phyloP scores from a whole-genome alignment of 2,113 vertebrate genomes.

The Himantopus leucocephalus region DNA sequence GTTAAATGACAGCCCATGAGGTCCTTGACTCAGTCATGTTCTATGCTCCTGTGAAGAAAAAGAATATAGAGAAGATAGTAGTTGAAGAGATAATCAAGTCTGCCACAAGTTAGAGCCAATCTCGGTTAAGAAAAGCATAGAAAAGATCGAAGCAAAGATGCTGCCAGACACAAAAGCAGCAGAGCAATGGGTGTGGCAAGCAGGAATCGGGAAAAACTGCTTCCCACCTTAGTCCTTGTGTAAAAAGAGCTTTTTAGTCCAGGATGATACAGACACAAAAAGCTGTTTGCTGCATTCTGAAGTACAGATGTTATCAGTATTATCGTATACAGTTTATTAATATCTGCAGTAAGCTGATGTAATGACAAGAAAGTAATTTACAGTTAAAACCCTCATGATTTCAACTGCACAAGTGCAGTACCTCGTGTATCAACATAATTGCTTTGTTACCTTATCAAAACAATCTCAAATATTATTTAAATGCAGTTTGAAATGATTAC shows the following conservation, averaged over 20 bases:
- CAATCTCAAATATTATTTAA: not conserved
- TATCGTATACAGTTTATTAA: not conserved
- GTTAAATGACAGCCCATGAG: not conserved
- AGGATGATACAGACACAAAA: not conserved
- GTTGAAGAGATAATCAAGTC: not conserved
- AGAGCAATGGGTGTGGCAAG: not conserved
- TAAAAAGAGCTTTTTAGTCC: not conserved
- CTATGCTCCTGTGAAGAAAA: not conserved
- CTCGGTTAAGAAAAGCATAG: not conserved
- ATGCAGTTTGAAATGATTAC: not conserved
- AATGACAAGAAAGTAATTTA: not conserved
- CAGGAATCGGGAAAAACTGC: not conserved
- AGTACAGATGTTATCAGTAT: not conserved
- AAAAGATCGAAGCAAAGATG: not conserved
- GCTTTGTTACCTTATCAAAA: not conserved
- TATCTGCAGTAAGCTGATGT: not conserved
- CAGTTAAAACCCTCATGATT: not conserved
- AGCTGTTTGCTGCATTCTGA: not conserved
- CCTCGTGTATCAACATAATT: not conserved
- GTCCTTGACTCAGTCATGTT: not conserved
- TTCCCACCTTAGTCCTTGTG: not conserved
- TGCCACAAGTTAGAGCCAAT: not conserved
- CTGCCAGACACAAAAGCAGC: not conserved
- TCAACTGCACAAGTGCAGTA: not conserved
- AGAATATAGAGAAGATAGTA: not conserved